Percentiles rank a stretch among this genome's conserved stretches.
Conservation (phyloP, 2,888 invertebrate genomes). For the Odontocerum albicorne region DNA sequence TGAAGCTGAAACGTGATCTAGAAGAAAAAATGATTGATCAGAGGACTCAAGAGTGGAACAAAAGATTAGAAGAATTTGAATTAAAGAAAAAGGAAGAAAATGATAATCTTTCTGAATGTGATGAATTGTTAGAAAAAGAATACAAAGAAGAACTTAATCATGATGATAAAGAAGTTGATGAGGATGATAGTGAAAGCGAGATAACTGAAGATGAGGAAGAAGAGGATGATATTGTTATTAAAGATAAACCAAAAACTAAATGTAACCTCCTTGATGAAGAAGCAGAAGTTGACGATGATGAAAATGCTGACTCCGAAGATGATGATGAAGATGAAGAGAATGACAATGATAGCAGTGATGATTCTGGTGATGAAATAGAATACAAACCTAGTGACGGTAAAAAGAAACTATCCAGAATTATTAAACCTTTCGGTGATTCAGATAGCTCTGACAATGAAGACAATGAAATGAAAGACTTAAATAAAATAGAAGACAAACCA, state of each 20-base stretch:
- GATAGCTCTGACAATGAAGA: constrained; percentile 30
- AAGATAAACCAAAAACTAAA: constrained; percentile 48
- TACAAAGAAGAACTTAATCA: constrained; percentile 42
- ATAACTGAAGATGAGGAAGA: constrained; percentile 52
- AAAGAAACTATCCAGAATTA: constrained; percentile 22
- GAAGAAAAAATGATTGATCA: constrained; percentile 71
- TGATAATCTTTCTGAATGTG: constrained; percentile 44
- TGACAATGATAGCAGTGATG: constrained; percentile 37
- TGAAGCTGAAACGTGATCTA: constrained; percentile 70
- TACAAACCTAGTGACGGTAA: constrained; percentile 1
- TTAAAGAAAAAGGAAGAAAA: constrained; percentile 49
- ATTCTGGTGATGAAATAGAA: constrained; percentile 37
- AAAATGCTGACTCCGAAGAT: constrained; percentile 38
- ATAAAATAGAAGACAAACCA: neutral
- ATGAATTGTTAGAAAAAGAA: constrained; percentile 53
- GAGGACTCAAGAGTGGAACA: constrained; percentile 69
- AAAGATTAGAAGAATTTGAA: constrained; percentile 58
- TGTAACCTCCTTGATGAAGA: constrained; percentile 54
- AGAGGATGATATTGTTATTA: constrained; percentile 45
- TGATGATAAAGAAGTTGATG: constrained; percentile 47
- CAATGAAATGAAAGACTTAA: neutral
- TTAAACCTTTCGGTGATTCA: constrained; percentile 26
- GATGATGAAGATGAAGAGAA: constrained; percentile 48
- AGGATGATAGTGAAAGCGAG: constrained; percentile 53
- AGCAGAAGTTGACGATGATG: constrained; percentile 54